These are phyloP conservation scores for Propsilocerus akamusi DNA, from an alignment of 1,140 invertebrate genomes.

Conservation along the genomic window DNA sequence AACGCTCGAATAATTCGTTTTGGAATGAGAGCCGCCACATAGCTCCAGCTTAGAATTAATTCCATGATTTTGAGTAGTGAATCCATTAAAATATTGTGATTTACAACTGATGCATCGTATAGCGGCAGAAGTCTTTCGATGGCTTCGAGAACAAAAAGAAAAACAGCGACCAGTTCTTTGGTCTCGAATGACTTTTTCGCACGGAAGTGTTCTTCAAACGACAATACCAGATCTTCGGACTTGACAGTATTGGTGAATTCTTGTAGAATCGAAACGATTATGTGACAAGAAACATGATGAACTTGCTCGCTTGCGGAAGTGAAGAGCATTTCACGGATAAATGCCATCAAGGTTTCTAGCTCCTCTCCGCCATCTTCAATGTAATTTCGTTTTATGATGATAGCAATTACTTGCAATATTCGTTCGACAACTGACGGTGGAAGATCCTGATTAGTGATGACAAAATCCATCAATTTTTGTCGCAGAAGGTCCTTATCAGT, in stretches of 20 bases:
- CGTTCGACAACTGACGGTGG: constrained; percentile 32
- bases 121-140: constrained; percentile 19
- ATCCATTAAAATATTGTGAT: constrained; percentile 13
- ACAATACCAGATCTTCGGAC: constrained; percentile 53
- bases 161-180: constrained; percentile 46
- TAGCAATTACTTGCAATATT: constrained; percentile 47
- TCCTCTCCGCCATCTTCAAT: constrained; percentile 38
- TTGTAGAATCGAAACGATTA: constrained; percentile 51
- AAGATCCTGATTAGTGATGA: constrained; percentile 30
- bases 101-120: constrained; percentile 14
- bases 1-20: constrained; percentile 39
- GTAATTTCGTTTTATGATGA: constrained; percentile 53
- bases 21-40: constrained; percentile 25
- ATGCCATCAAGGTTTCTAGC: constrained; percentile 35
- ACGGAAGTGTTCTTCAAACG: constrained; percentile 53
- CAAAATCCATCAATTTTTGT: constrained; percentile 49
- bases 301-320: constrained; percentile 14
- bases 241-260: constrained; percentile 56
- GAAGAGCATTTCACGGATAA: constrained; percentile 45
- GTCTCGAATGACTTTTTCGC: constrained; percentile 58
- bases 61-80: constrained; percentile 18
- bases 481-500: constrained; percentile 37
- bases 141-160: constrained; percentile 25
- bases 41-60: constrained; percentile 18
- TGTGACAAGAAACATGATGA: constrained; percentile 48